These are phyloP conservation scores for Holocentrus rufus DNA, from an alignment of 2,797 vertebrate genomes.

Conservation along the genomic window DNA sequence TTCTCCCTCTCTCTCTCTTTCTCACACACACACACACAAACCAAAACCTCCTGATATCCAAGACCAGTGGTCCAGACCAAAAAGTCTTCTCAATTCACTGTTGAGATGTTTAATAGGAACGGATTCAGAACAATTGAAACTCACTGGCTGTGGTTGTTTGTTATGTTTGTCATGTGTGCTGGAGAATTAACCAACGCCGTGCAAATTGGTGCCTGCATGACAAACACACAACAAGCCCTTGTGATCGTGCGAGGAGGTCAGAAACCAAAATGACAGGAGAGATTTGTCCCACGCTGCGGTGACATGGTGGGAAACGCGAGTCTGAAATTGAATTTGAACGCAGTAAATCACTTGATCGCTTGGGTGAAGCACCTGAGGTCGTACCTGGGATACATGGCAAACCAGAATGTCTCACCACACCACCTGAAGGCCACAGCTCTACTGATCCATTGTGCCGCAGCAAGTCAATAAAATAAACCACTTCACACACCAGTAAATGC, in stretches of 20 bases:
- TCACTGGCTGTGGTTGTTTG: not conserved
- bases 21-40: not conserved
- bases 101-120: constrained; percentile 13
- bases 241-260: not conserved
- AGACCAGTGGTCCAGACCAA: constrained; percentile 7
- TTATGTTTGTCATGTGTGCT: not conserved
- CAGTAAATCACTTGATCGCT: not conserved
- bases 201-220: too few species aligned
- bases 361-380: not conserved
- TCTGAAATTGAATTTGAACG: too few species aligned
- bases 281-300: not conserved
- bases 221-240: not conserved
- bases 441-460: not conserved
- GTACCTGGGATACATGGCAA: not conserved
- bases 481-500: not conserved
- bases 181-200: not conserved
- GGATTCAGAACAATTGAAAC: not conserved
- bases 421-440: not conserved
- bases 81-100: constrained; percentile 11
- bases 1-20: not conserved
- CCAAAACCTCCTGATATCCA: too few species aligned
- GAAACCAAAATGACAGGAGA: not conserved
- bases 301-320: not conserved
- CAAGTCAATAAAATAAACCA: not conserved
- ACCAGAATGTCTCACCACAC: not conserved